Conservation (phyloP, 2,113 vertebrate genomes). For the Dicerorhinus sumatrensis region DNA sequence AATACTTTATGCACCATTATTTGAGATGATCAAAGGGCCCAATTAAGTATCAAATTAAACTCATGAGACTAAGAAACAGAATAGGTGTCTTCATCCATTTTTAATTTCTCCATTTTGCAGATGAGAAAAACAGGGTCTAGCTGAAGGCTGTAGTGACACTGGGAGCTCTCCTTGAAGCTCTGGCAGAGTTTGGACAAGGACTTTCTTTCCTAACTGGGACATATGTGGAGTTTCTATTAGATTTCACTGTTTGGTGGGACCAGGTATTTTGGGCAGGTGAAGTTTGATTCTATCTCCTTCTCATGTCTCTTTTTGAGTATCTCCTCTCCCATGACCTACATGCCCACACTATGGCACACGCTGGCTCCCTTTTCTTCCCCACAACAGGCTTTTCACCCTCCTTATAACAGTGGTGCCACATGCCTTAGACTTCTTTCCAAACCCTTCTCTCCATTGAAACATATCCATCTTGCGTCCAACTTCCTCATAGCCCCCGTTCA, state of each 20-base stretch:
- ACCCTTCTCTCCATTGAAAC: neutral
- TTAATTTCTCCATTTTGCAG: slow-evolving; percentile 46
- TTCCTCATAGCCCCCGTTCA: neutral
- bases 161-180: neutral
- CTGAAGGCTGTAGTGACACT: neutral
- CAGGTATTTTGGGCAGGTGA: neutral
- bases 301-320: neutral
- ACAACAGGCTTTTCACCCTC: neutral
- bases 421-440: neutral
- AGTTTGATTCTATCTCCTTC: neutral
- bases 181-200: neutral
- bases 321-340: neutral
- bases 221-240: neutral
- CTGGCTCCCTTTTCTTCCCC: neutral
- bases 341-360: neutral
- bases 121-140: neutral
- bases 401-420: neutral
- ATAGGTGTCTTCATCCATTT: slow-evolving; percentile 31
- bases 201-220: neutral
- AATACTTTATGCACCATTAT: slow-evolving; percentile 65
- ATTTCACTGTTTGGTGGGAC: neutral
- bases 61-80: neutral
- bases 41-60: slow-evolving; percentile 55
- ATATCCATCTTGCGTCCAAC: neutral
- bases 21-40: slow-evolving; percentile 64